phyloP scores from a whole-genome alignment of 2,888 invertebrate genomes.

The Drosophila mercatorum region DNA sequence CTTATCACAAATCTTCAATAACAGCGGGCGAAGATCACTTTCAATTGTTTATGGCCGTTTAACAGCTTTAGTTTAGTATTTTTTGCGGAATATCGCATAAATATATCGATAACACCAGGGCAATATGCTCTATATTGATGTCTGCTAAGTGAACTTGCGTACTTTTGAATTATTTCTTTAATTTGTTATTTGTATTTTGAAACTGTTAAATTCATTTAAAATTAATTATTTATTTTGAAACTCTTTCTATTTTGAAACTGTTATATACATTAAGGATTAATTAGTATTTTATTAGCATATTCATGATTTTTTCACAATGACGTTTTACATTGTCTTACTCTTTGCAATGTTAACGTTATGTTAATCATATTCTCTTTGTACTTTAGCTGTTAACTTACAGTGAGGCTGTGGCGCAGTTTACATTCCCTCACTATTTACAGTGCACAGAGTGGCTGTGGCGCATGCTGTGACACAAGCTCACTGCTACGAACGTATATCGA shows the following conservation, averaged over 20 bases:
- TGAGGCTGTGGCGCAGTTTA: neutral
- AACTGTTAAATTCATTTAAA: neutral
- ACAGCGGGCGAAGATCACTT: neutral
- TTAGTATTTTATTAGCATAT: too few species aligned
- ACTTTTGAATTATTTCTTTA: neutral
- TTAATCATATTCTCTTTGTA: too few species aligned
- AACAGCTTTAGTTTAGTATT: slow-evolving; percentile 1
- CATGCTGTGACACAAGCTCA: neutral
- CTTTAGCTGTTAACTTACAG: neutral
- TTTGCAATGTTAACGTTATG: too few species aligned
- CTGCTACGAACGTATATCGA: neutral
- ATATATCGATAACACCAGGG: neutral
- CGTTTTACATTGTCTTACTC: too few species aligned
- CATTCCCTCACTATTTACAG: neutral
- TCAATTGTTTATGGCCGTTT: slow-evolving; percentile 6
- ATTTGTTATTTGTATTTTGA: neutral
- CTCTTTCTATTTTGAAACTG: too few species aligned
- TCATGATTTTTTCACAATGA: too few species aligned
- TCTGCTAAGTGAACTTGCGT: rapidly evolving
- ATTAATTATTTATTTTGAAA: neutral
- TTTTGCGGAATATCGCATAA: neutral
- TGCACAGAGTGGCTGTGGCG: neutral
- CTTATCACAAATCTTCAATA: neutral
- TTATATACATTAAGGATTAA: too few species aligned
- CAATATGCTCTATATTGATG: too few species aligned